Base-by-base conservation (phyloP, 2,113 vertebrate species). In the Otocyon megalotis region DNA sequence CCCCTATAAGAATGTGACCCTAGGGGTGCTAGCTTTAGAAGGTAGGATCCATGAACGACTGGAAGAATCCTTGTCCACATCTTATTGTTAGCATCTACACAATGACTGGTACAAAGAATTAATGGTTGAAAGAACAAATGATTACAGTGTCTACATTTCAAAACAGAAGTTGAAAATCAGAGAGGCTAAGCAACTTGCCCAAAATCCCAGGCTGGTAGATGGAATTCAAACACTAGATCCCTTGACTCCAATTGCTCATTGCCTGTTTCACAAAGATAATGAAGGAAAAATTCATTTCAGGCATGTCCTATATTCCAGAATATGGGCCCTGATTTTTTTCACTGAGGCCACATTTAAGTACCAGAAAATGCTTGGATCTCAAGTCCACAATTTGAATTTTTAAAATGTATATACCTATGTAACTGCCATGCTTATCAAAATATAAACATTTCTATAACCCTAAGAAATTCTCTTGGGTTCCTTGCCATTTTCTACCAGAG, bases 101-200 rank as follows among this genome's bases (percentile, higher is more conserved):
- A 87, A 15, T 28, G 37, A 74, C 20, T 16, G 28, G 58, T 32
- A 63, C 3, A 2, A 10, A 14, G n/a, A 19, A 56, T 37, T 74
- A 80, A 2, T 74, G 37, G 8, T 11, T 93, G 43, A 89, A 92
- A 80, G 15, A 77, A 48, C 11, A 85, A 69, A 50, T 37, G 20
- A 88, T 56, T 54, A 32, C 76, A 62, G 67, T 50, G 30, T 0
- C n/a, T 28, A 6, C 62, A 43, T 15, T 95, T 88, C 32, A 77
- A 16, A 90, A 88, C n/a, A 93, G 26, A 87, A 89, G 48, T 35
- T 65, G 37, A 90, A 88, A 86, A 92, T 92, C 56, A 74, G 9
- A 93, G 48, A 93, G 43, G 53, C 32, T 79, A 50, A 92, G 4
- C 32, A 76, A 35, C 30, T 71, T 22, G 0, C 13, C 48, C 80